These are phyloP conservation scores for Acronicta alni DNA, from an alignment of 2,888 invertebrate genomes.

Conservation along the genomic window DNA sequence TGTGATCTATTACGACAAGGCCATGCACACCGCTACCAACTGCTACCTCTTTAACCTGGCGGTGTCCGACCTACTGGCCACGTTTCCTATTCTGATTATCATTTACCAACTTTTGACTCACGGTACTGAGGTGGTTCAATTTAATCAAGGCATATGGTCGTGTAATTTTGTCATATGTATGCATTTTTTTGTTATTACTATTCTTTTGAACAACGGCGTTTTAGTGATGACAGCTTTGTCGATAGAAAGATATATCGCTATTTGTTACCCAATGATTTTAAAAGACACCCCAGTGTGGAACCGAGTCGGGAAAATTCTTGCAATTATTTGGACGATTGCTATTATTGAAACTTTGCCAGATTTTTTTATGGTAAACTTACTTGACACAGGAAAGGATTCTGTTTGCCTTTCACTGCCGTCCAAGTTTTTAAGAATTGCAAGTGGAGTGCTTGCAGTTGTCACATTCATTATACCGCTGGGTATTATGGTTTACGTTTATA, in stretches of 20 bases:
- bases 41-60: constrained; percentile 81
- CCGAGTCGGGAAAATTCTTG: constrained; percentile 51
- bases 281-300: constrained; percentile 44
- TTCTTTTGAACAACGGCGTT: constrained; percentile 57
- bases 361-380: constrained; percentile 48
- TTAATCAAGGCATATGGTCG: constrained; percentile 24
- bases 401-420: constrained; percentile 49
- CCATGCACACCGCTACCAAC: constrained; percentile 81
- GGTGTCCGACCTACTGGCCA: constrained; percentile 75
- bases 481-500: constrained; percentile 58
- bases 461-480: constrained; percentile 58
- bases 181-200: constrained; percentile 45
- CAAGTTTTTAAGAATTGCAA: constrained; percentile 34
- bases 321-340: constrained; percentile 56
- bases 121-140: constrained; percentile 32
- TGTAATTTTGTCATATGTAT: constrained; percentile 55
- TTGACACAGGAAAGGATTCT: constrained; percentile 43
- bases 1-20: constrained; percentile 76
- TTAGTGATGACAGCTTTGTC: constrained; percentile 58
- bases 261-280: constrained; percentile 58
- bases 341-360: constrained; percentile 57
- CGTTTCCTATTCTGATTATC: constrained; percentile 72
- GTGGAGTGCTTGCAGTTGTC: constrained; percentile 43
- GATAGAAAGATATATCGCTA: constrained; percentile 57
- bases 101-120: constrained; percentile 43